These are phyloP conservation scores for Pseudobourletiella spinata DNA, from an alignment of 1,140 invertebrate species.

Conservation along the genomic window DNA sequence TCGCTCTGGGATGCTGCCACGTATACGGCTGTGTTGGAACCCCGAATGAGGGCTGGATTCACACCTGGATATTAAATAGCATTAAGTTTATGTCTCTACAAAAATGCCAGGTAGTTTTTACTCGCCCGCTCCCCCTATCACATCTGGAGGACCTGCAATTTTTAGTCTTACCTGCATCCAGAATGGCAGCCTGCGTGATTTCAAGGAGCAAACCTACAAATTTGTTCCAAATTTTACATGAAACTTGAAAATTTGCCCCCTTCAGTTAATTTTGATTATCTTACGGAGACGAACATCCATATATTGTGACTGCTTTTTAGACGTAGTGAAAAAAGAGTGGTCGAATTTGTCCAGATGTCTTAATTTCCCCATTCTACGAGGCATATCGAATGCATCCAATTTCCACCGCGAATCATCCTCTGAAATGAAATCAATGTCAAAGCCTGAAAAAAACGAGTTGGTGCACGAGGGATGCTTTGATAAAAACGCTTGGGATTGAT, in stretches of 20 bases:
- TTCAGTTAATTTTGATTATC: no score
- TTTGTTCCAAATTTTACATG: no score
- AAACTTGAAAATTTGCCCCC: no score
- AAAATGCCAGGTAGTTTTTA: no score
- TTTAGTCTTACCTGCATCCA: neutral
- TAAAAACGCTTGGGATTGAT: no score
- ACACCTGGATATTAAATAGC: neutral
- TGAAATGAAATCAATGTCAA: slow-evolving; percentile 65
- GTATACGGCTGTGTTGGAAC: neutral
- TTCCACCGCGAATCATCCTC: slow-evolving; percentile 67
- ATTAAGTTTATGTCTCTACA: neutral
- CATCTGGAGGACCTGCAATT: no score
- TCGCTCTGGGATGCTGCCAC: neutral
- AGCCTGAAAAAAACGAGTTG: neutral
- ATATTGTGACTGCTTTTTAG: slow-evolving; percentile 46
- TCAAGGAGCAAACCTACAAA: neutral
- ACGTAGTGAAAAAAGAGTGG: slow-evolving; percentile 47
- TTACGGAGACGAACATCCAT: slow-evolving; percentile 58
- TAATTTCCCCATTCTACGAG: neutral
- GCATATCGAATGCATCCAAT: slow-evolving; percentile 42
- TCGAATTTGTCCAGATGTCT: slow-evolving; percentile 41
- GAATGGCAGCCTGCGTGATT: neutral
- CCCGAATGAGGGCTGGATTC: neutral
- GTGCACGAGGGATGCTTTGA: no score
- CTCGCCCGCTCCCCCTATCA: no score